phyloP scores from a whole-genome alignment of 2,113 vertebrate species.

The Peromyscus maniculatus region DNA sequence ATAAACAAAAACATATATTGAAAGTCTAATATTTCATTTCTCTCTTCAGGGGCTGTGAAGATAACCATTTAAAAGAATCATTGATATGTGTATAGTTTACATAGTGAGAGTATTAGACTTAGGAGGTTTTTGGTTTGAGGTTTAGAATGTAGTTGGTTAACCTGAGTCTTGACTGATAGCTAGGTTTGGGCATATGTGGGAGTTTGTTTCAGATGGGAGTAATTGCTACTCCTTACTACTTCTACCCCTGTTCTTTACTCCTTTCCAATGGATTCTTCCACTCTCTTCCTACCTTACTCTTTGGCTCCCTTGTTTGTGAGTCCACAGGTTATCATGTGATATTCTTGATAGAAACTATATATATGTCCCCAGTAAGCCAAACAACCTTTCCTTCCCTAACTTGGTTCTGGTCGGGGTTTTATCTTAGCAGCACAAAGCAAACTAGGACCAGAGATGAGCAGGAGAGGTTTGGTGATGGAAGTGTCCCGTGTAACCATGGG shows the following conservation, averaged over 20 bases:
- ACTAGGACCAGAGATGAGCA: background rate
- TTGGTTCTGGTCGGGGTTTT: background rate
- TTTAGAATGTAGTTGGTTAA: background rate
- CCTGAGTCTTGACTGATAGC: background rate
- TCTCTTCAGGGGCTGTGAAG: background rate
- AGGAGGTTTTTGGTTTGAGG: background rate
- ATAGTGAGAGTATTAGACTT: background rate
- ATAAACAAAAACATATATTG: conserved; percentile 21
- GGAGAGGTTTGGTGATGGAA: background rate
- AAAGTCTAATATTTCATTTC: conserved; percentile 44
- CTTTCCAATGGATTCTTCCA: background rate
- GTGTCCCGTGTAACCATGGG: background rate
- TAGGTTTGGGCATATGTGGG: background rate
- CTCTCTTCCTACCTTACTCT: background rate
- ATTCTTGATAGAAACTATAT: background rate
- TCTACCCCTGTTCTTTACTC: background rate
- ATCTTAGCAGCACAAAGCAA: background rate
- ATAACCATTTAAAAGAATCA: background rate
- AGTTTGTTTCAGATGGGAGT: background rate
- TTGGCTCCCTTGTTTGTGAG: background rate
- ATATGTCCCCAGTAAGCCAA: background rate
- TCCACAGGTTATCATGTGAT: background rate
- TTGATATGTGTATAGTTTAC: conserved; percentile 1
- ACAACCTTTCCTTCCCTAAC: background rate
- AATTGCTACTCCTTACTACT: background rate